Evolutionary conservation across 1,140 invertebrate species (phyloP), one percentile per base, ranked within the genome.

Genomic region (Meloidogyne exigua): DNA sequence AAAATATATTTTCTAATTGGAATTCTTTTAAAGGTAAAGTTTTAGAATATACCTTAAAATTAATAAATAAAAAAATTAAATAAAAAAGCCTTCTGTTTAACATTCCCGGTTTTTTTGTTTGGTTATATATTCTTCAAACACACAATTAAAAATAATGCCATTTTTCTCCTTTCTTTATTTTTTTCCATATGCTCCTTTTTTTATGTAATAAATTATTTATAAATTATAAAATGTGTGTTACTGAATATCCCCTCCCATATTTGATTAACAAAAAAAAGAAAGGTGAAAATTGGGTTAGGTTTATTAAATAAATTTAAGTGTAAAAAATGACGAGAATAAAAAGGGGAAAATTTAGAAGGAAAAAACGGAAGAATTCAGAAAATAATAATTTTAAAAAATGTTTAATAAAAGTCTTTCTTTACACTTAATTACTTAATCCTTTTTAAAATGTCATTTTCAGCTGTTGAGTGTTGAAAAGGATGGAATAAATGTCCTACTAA

Each of bases 91-190:
- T 49, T n/a, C 18, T 57, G 49, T 18, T 57, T 49, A 49, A 49
- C 15, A 49, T 15, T 32, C 28, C 44, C 15, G 15, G 3, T 49
- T 49, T 49, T 15, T 49, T 49, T 49, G 44, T 49, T 18, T 49
- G 36, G 9, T 49, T n/a, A n/a, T n/a, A n/a, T n/a, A 15, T 57
- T 57, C 18, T 10, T 57, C 49, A 57, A 57, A 57, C 18, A 57
- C 49, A n/a, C 49, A 57, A 57, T 57, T 57, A 57, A 57, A 57
- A 57, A 57, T 57, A 57, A 57, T 57, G 49, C 49, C 49, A 57
- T n/a, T 57, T 57, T 57, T 57, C 44, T n/a, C 15, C 13, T 18
- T 49, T 49, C n/a, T n/a, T n/a, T n/a, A n/a, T n/a, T n/a, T 57
- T 57, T 57, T 57, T 18, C 49, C 49, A 57, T 57, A 57, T 57